Conservation (phyloP, 2,888 invertebrate species). For the Clusia tigrina region DNA sequence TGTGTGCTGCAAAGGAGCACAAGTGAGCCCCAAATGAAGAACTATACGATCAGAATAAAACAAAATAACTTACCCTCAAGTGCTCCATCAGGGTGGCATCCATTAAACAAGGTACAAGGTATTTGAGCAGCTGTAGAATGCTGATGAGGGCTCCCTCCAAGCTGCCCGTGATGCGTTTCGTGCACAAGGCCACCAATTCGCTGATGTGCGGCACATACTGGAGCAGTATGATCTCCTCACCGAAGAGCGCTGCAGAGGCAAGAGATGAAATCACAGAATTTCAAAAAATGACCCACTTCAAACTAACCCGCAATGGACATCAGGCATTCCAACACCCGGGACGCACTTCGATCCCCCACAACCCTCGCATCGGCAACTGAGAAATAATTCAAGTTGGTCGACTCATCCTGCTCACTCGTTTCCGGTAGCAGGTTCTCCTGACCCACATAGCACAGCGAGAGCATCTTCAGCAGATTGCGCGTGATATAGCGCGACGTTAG, state of each 20-base stretch:
- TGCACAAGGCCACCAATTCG: conserved; percentile 82
- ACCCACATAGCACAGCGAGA: conserved; percentile 91
- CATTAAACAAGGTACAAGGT: conserved; percentile 81
- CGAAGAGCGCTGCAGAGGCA: conserved; percentile 74
- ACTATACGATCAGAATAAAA: not conserved
- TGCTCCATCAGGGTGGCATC: conserved; percentile 89
- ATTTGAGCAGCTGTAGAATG: conserved; percentile 80
- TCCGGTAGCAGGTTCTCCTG: conserved; percentile 74
- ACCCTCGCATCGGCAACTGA: conserved; percentile 73
- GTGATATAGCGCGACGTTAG: conserved; percentile 90
- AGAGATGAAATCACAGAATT: not conserved
- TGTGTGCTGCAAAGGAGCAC: conserved; percentile 72
- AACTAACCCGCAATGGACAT: conserved; percentile 82
- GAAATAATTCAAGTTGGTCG: conserved; percentile 69
- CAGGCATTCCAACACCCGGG: conserved; percentile 89
- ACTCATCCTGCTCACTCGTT: conserved; percentile 55
- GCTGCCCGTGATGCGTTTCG: conserved; percentile 80
- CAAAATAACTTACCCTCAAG: conserved; percentile 70
- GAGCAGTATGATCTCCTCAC: conserved; percentile 84
- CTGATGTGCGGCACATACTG: conserved; percentile 92
- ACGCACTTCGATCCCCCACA: conserved; percentile 82
- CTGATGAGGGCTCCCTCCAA: conserved; percentile 90
- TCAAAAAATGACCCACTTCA: not conserved
- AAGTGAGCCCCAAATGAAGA: not conserved
- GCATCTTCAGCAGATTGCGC: conserved; percentile 89